These are phyloP conservation scores for Heptranchias perlo DNA, from an alignment of 2,113 vertebrate genomes.

Conservation along the genomic window DNA sequence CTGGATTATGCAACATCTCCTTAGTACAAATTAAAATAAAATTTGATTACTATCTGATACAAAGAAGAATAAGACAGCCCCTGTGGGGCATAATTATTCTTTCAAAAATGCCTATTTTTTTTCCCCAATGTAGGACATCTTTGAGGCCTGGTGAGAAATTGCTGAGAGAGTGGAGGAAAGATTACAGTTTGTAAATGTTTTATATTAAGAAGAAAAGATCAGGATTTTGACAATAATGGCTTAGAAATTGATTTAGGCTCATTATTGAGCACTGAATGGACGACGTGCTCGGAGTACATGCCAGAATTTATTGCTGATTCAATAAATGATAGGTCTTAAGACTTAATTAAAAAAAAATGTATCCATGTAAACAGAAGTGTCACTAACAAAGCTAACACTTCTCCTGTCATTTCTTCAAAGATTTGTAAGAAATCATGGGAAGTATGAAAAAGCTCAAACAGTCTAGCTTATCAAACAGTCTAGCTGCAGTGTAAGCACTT, in stretches of 20 bases:
- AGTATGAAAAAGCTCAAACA: background rate
- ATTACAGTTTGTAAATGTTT: background rate
- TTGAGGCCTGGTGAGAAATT: background rate
- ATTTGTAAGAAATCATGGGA: background rate
- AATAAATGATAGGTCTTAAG: background rate
- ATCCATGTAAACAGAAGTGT: background rate
- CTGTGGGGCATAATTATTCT: background rate
- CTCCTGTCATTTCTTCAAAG: background rate
- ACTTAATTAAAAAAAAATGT: background rate
- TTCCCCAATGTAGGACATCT: background rate
- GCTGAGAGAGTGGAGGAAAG: background rate
- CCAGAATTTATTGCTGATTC: background rate
- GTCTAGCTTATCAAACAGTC: background rate
- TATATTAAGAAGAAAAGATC: background rate
- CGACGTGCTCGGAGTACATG: too few relatives aligned
- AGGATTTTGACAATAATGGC: too few relatives aligned
- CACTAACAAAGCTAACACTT: background rate
- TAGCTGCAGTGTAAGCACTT: background rate
- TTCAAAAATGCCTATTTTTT: background rate
- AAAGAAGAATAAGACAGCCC: background rate
- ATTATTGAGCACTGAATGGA: too few relatives aligned
- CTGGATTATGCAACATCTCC: background rate
- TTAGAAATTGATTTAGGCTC: too few relatives aligned
- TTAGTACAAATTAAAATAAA: background rate
- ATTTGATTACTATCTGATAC: background rate